Evolutionary conservation across 2,888 invertebrate genomes (phyloP).

Genomic region (Nymphalis polychloros): DNA sequence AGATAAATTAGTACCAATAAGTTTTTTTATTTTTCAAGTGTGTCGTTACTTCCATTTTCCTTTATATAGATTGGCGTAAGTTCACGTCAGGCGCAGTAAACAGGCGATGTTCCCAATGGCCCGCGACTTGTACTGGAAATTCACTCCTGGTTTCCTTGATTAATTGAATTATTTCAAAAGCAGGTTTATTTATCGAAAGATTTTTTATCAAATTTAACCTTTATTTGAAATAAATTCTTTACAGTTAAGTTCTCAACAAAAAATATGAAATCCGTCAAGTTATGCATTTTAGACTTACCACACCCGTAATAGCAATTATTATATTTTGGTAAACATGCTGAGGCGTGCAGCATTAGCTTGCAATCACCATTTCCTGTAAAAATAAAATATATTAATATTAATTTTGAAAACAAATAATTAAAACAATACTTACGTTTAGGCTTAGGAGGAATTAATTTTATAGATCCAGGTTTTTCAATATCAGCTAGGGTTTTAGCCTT

Average conservation of each 20-base stretch:
- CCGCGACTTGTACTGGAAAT: conserved; percentile 57
- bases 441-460: conserved; percentile 93
- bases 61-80: conserved; percentile 44
- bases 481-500: conserved; percentile 84
- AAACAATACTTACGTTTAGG: conserved; percentile 92
- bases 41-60: conserved; percentile 47
- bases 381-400: conserved; percentile 64
- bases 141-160: conserved; percentile 60
- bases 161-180: conserved; percentile 45
- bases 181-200: conserved; percentile 71
- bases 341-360: conserved; percentile 23
- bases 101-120: conserved; percentile 48
- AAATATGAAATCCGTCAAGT: conserved; percentile 68
- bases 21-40: not conserved
- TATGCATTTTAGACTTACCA: conserved; percentile 81
- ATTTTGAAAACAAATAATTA: conserved; percentile 39
- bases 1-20: conserved; percentile 19
- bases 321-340: conserved; percentile 44
- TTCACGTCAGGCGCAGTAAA: conserved; percentile 54
- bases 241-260: conserved; percentile 57
- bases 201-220: conserved; percentile 61
- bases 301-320: conserved; percentile 56
- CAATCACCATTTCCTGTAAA: conserved; percentile 65
- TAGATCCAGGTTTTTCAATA: conserved; percentile 85
- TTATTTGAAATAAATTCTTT: conserved; percentile 75